phyloP scores from a whole-genome alignment of 2,888 invertebrate species.

The Cephus sareptanus region DNA sequence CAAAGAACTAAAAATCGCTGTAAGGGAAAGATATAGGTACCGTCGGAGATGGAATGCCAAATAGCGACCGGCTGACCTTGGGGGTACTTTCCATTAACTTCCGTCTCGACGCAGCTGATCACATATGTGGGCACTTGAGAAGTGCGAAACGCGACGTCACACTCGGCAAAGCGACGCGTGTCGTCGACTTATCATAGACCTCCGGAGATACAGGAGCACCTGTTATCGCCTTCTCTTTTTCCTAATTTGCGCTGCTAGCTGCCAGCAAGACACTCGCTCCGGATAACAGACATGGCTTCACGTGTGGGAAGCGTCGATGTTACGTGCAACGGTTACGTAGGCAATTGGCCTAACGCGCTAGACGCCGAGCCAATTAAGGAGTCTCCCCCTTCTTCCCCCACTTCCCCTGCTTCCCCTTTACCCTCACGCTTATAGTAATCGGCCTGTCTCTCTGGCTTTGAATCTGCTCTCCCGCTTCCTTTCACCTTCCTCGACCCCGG shows the following conservation, averaged over 20 bases:
- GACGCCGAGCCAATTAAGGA: constrained; percentile 54
- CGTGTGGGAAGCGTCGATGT: constrained; percentile 54
- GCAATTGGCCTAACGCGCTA: constrained; percentile 55
- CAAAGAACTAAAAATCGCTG: not conserved
- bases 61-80: not conserved
- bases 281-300: constrained; percentile 15
- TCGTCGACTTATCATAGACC: not conserved
- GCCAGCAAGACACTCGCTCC: not conserved
- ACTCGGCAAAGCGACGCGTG: not conserved
- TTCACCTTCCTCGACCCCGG: not conserved
- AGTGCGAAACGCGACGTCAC: not conserved
- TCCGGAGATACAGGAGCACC: not conserved
- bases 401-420: not conserved
- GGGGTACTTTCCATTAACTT: not conserved
- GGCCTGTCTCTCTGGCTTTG: not conserved
- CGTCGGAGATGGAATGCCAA: not conserved
- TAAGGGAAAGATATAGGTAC: not conserved
- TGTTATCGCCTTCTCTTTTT: constrained; percentile 2
- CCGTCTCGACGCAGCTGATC: not conserved
- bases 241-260: not conserved
- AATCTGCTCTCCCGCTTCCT: not conserved
- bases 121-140: not conserved
- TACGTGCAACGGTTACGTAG: constrained; percentile 39
- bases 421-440: not conserved
- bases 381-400: constrained; percentile 39